These are phyloP conservation scores for Linepithema humile DNA, from an alignment of 1,140 invertebrate species.

Conservation along the genomic window DNA sequence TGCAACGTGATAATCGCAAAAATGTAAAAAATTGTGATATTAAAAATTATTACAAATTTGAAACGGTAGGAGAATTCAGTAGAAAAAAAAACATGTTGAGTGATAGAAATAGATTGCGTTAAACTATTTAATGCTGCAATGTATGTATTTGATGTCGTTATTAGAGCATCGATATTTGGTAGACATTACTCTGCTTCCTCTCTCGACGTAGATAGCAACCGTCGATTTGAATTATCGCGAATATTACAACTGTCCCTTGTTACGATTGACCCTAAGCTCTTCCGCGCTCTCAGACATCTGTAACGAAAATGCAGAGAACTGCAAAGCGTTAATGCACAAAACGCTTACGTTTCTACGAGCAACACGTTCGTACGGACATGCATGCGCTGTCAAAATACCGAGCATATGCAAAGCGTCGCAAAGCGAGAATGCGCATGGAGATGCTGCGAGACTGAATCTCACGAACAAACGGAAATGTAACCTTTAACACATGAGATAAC, in stretches of 20 bases:
- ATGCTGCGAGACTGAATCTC: not conserved
- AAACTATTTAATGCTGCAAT: not conserved
- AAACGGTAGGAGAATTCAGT: not conserved
- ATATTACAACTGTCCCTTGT: constrained; percentile 49
- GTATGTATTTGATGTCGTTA: not conserved
- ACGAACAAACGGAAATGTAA: not conserved
- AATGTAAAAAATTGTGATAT: not conserved
- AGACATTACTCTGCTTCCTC: not conserved
- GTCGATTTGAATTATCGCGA: constrained; percentile 9
- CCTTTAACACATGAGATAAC: constrained; percentile 7
- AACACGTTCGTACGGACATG: constrained; percentile 1
- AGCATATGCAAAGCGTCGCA: constrained; percentile 39
- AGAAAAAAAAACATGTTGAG: not conserved
- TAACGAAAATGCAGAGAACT: constrained; percentile 31
- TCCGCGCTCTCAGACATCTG: constrained; percentile 8
- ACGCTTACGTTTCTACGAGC: constrained; percentile 37
- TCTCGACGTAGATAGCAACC: not conserved
- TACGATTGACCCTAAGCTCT: constrained; percentile 45
- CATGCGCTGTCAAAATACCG: constrained; percentile 45
- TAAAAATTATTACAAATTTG: not conserved
- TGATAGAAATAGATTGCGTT: not conserved
- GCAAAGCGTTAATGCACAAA: constrained; percentile 51
- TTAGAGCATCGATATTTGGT: not conserved
- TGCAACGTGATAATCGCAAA: not conserved
- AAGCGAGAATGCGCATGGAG: constrained; percentile 21